Base-by-base conservation (phyloP, 64 coral and sea anemone species). In the Pachyseris speciosa region DNA sequence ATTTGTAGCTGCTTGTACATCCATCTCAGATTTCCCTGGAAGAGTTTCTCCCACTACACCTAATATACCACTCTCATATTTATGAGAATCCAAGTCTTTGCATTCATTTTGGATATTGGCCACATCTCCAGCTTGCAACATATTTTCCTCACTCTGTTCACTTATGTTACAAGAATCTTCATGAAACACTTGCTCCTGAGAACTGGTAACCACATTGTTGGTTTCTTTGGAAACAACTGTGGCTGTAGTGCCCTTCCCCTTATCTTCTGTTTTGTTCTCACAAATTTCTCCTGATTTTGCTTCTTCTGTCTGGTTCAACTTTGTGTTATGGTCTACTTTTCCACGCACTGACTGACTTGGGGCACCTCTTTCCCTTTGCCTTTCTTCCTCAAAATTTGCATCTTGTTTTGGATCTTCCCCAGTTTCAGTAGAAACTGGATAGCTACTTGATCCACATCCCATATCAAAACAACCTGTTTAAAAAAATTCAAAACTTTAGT, bases 401-500 rank as follows among this genome's bases (percentile, higher is more conserved):
- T 20, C 11, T 3, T 45, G 42, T 37, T 74, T 26, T 26, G 39
- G 22, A 74, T 74, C 70, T 2, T 26, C 7, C 24, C 0, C 70
- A 74, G 13, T 39, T 19, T 74, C 70, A 74, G 42, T 39, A 44
- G 20, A 20, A 22, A 45, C 38, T 47, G 20, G 38, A 74, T 74
- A 3, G 45, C 20, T 44, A 44, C 70, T 74, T 74, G 70, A 74
- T 43, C 70, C 70, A 74, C 70, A 74, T 74, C 70, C 70, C 70
- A 74, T 74, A 26, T 22, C 45, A 27, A 42, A n/a, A n/a, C n/a
- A n/a, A n/a, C n/a, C n/a, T n/a, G n/a, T n/a, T n/a, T n/a, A n/a
- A n/a, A n/a, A n/a, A n/a, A n/a, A n/a, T n/a, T n/a, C n/a, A n/a
- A n/a, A n/a, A n/a, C n/a, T n/a, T n/a, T n/a, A n/a, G n/a, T n/a